Evolutionary conservation across 2,888 invertebrate species (phyloP), one percentile per base, ranked within the genome.

Genomic region (Notodonta ziczac): DNA sequence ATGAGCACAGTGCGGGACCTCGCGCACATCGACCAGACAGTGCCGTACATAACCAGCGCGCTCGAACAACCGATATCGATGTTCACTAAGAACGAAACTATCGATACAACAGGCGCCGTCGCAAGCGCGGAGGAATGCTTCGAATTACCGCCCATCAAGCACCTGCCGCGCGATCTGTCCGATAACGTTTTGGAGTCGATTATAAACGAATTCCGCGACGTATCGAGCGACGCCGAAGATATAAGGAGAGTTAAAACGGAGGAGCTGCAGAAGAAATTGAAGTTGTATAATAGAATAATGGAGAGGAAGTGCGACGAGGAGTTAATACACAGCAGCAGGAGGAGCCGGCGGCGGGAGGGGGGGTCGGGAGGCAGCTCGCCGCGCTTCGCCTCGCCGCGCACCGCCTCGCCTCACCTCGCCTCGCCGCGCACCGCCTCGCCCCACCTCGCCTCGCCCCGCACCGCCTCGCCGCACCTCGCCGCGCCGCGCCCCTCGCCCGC

Each of bases 101-200:
- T 80, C 69, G 94, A 84, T 70, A 83, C 24, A 24, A 24, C 82
- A 12, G 87, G 84, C 14, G 77, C 90, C 0, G 94, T 83, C 42
- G 74, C 82, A 12, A 95, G 94, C 75, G 97, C 96, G 0, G 97
- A 97, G 78, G 97, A 97, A 84, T 97, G 97, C 67, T 94, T 96
- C 77, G 97, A 97, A 85, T 82, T 96, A 56, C 96, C 96, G 4
- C 95, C 96, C 0, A 91, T 95, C 10, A 94, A 94, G 71, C 86
- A 90, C 5, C 81, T 95, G 0, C 91, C 94, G 0, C 72, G 81
- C 3, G 94, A 94, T 73, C 85, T 94, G 14, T 85, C 92, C 0
- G 84, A 81, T 10, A 86, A 90, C 62, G 89, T 94, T 8, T 70
- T 94, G 1, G 87, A 92, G 72, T 93, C 92, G 5, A 93, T 94